Evolutionary conservation across 2,113 vertebrate species (phyloP).

Genomic region (Macaca mulatta): DNA sequence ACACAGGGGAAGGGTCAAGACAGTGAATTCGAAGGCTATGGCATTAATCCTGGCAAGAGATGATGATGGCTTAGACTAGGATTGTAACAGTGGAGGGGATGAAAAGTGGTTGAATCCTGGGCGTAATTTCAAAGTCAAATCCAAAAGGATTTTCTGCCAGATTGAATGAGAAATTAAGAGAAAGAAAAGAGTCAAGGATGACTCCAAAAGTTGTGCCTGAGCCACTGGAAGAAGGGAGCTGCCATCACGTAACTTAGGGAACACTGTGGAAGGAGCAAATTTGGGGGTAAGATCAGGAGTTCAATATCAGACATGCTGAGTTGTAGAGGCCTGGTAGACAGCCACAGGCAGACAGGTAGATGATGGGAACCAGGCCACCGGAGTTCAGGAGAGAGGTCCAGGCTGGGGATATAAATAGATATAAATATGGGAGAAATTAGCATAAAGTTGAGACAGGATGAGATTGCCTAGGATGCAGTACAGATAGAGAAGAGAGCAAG

Average conservation of each 20-base stretch:
- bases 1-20: not conserved
- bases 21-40: not conserved
- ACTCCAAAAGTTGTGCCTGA: not conserved
- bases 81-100: not conserved
- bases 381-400: not conserved
- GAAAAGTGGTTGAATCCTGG: not conserved
- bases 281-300: not conserved
- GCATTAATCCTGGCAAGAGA: not conserved
- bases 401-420: not conserved
- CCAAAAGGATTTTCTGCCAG: not conserved
- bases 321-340: not conserved
- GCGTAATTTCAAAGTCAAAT: not conserved
- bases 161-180: not conserved
- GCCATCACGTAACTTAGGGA: not conserved
- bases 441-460: not conserved
- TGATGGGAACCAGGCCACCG: rapidly evolving
- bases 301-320: not conserved
- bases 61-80: not conserved
- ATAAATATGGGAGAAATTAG: not conserved
- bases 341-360: too few species aligned
- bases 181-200: not conserved
- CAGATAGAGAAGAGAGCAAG: not conserved
- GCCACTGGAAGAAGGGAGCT: not conserved
- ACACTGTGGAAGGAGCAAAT: not conserved
- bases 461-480: too few species aligned